Conservation (phyloP, 2,113 vertebrate species). For the Sinocyclocheilus rhinocerous region DNA sequence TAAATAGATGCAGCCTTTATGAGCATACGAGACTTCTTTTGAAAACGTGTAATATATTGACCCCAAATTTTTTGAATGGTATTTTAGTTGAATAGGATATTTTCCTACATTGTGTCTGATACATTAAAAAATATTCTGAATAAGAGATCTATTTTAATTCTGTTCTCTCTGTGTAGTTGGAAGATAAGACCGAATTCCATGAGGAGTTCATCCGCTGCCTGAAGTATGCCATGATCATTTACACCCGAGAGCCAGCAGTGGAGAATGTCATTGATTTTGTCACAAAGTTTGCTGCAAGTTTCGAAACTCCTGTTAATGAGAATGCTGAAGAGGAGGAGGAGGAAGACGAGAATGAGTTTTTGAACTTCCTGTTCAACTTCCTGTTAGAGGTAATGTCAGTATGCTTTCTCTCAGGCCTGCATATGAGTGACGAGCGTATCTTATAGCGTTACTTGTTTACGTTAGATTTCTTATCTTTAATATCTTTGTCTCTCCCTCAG, state of each 20-base stretch:
- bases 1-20: too few species aligned
- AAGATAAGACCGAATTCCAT: constrained; percentile 83
- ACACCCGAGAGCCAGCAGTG: constrained; percentile 87
- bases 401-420: too few species aligned
- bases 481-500: constrained; percentile 67
- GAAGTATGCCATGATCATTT: constrained; percentile 91
- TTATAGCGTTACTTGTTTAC: not conserved
- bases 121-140: not conserved
- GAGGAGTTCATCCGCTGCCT: constrained; percentile 88
- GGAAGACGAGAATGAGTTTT: constrained; percentile 77
- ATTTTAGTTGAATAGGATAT: too few species aligned
- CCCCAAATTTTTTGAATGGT: too few species aligned
- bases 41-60: too few species aligned
- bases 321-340: constrained; percentile 67
- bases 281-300: constrained; percentile 86
- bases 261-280: constrained; percentile 90
- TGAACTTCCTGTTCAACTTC: constrained; percentile 89
- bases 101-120: not conserved
- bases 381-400: constrained; percentile 83
- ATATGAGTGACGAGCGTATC: too few species aligned
- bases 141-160: not conserved
- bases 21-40: too few species aligned
- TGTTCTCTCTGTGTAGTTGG: constrained; percentile 71
- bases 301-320: constrained; percentile 72
- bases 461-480: not conserved